Evolutionary conservation across 2,797 vertebrate genomes (phyloP), one percentile per base, ranked within the genome.

Genomic region (Crax fasciolata): DNA sequence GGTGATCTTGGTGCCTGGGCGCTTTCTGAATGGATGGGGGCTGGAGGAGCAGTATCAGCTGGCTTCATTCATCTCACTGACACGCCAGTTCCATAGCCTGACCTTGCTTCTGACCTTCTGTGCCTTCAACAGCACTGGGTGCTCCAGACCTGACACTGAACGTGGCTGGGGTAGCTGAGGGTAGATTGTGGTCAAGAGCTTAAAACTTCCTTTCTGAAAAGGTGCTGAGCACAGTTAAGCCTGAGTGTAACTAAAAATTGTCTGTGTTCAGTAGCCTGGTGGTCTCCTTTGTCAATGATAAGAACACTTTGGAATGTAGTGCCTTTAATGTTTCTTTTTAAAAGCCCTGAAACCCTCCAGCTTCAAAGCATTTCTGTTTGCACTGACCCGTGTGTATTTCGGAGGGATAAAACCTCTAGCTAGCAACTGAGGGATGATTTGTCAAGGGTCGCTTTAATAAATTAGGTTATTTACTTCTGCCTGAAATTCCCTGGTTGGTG

Each of bases 401-500:
- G 58, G 35, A 49, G 66, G 70, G 59, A 79, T 86, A 93, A 91
- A 92, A 85, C 39, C 71, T 73, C 35, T 18, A 63, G 46, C 83
- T 87, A 52, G 87, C 80, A 88, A 65, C 75, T 89, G 68, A 86
- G 43, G 48, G 65, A 67, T 92, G 74, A 89, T 96, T 96, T 95
- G 67, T 90, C 83, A 84, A 91, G 80, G 91, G 83, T 86, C 2
- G 0, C 8, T 86, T 95, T 93, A 96, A 92, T 96, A 96, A 94
- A 93, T 89, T 63, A 87, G 74, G 73, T 84, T 96, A 90, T 91
- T 94, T 96, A 87, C 94, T 95, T 94, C 93, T 95, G 81, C 28
- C 65, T 95, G 82, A 93, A 94, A 90, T 92, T 95, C 79, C 55
- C 85, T 85, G 30, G 67, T 92, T 72, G 85, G 93, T 96, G 92